These are phyloP conservation scores for Palythoa caribaeorum DNA, from an alignment of 92 coral and sea anemone species.

Conservation along the genomic window DNA sequence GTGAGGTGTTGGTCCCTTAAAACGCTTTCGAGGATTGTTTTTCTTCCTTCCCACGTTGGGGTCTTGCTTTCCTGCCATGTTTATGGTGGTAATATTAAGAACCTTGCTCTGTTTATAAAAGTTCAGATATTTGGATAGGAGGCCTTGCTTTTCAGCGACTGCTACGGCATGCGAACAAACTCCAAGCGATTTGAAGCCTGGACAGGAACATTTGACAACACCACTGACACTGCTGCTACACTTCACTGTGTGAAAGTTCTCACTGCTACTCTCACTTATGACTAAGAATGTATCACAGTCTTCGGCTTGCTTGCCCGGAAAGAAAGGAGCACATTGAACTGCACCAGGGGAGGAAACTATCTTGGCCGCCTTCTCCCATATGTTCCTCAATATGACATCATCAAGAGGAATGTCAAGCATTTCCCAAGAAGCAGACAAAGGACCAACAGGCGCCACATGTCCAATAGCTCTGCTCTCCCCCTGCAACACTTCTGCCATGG, in stretches of 20 bases:
- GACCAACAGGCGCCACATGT: too few species aligned
- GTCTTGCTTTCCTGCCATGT: conserved; percentile 64
- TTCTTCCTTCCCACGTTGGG: conserved; percentile 63
- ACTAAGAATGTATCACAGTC: conserved; percentile 54
- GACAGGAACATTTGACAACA: conserved; percentile 65
- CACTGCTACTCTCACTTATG: conserved; percentile 53
- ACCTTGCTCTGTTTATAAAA: conserved; percentile 23
- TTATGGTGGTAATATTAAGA: conserved; percentile 59
- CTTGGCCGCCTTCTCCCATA: conserved; percentile 61
- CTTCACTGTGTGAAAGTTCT: conserved; percentile 62
- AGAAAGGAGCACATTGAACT: conserved; percentile 61
- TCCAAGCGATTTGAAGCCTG: conserved; percentile 64
- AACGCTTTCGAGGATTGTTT: conserved; percentile 53
- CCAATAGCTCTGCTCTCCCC: too few species aligned
- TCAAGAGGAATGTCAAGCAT: too few species aligned
- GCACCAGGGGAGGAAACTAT: conserved; percentile 51
- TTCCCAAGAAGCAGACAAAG: too few species aligned
- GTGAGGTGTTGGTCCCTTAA: conserved; percentile 61
- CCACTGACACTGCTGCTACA: conserved; percentile 38
- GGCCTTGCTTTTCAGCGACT: conserved; percentile 60
- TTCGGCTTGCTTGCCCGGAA: conserved; percentile 32
- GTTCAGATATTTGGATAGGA: conserved; percentile 43
- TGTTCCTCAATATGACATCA: conserved; percentile 53
- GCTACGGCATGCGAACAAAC: conserved; percentile 71
- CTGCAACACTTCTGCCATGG: too few species aligned